These are phyloP conservation scores for Danionella dracula DNA, from an alignment of 2,797 vertebrate genomes.

Conservation along the genomic window DNA sequence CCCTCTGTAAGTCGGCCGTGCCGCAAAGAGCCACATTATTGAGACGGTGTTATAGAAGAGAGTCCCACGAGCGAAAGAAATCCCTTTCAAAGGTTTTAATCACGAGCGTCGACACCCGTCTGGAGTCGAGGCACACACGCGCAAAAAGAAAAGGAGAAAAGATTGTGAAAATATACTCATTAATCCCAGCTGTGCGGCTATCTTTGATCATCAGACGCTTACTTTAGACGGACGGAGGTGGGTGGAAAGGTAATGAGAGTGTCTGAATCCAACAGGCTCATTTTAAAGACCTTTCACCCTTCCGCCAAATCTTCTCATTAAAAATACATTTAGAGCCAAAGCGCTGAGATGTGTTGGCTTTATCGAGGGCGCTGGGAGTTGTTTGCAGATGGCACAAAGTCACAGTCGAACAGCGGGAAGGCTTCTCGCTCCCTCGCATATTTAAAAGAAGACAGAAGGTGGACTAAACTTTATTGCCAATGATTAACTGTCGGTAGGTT, in stretches of 20 bases:
- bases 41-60: constrained; percentile 26
- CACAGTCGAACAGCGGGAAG: neutral
- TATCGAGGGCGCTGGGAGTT: neutral
- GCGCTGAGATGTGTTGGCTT: constrained; percentile 2
- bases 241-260: constrained; percentile 2
- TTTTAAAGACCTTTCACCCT: constrained; percentile 12
- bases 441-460: neutral
- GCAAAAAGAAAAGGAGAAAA: no score
- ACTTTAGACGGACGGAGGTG: neutral
- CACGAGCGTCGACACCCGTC: neutral
- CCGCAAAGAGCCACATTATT: constrained; percentile 31
- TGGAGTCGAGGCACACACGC: constrained; percentile 2
- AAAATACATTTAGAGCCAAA: neutral
- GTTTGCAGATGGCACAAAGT: constrained; percentile 12
- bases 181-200: no score
- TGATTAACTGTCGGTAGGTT: no score
- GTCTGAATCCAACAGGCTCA: constrained; percentile 6
- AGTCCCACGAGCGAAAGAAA: constrained; percentile 25
- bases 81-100: constrained; percentile 32
- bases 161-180: no score
- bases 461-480: no score
- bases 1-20: neutral
- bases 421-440: neutral
- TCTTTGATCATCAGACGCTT: constrained; percentile 12
- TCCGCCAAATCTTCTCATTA: constrained; percentile 17